Conservation (phyloP, 1,140 invertebrate genomes). For the Drosophila persimilis region DNA sequence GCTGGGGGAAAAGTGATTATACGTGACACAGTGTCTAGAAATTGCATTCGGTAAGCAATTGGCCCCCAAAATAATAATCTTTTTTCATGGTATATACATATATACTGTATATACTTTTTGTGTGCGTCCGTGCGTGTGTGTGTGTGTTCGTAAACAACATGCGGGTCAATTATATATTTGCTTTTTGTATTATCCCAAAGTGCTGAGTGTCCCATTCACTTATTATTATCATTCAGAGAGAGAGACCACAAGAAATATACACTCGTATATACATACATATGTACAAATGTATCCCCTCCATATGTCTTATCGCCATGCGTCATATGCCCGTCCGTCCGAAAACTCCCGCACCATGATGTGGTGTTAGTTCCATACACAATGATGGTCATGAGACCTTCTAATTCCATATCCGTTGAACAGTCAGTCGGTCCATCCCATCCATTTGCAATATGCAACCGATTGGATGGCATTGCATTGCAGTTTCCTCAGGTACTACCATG, state of each 20-base stretch:
- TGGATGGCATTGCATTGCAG: too few relatives aligned
- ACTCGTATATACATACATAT: conserved; percentile 2
- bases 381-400: background rate
- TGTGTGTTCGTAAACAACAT: conserved; percentile 46
- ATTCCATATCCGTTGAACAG: too few relatives aligned
- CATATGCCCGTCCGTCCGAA: conserved; percentile 10
- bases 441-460: too few relatives aligned
- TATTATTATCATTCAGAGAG: conserved; percentile 30
- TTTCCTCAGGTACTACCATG: too few relatives aligned
- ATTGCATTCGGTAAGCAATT: conserved; percentile 42
- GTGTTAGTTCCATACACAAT: background rate
- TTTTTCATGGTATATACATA: conserved; percentile 28
- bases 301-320: conserved; percentile 54
- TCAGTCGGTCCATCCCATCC: too few relatives aligned
- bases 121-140: conserved; percentile 10
- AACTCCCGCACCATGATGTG: conserved; percentile 4
- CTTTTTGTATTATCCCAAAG: too few relatives aligned
- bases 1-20: conserved; percentile 23
- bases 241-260: background rate
- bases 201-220: too few relatives aligned
- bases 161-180: conserved; percentile 30
- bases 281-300: conserved; percentile 2
- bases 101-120: conserved; percentile 1
- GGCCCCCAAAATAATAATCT: conserved; percentile 11
- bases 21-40: conserved; percentile 24